Evolutionary conservation across 1,140 invertebrate species (phyloP), one percentile per base, ranked within the genome.

Genomic region (Drosophila varians): DNA sequence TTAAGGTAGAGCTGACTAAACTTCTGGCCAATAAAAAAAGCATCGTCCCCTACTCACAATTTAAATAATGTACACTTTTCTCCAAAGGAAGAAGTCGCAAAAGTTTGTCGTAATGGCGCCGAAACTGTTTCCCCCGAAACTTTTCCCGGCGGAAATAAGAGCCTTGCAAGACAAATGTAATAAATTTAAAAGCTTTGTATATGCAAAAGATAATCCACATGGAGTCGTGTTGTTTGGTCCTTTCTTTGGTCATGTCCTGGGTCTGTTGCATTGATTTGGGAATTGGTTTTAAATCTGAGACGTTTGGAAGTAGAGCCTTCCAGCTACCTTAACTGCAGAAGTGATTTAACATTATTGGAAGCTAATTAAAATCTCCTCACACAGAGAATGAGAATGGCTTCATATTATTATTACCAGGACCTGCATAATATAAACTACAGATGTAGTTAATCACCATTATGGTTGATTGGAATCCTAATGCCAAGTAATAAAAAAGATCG

Each of bases 161-260:
- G 42, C 25, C 54, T 46, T 76, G 78, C 74, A 61, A 66, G 74
- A 77, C 78, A 82, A 83, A 83, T 83, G 74, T 77, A 77, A 83
- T 83, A 83, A 83, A 83, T 82, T 74, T 83, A 54, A 83, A 49
- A 83, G 78, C 78, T 36, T 77, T 83, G 77, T 83, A 64, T 77
- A 70, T 48, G 51, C 74, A 70, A 40, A 62, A 74, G 74, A 77
- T 83, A 80, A 82, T 76, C 72, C 73, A 65, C 61, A 58, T 38
- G 57, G 25, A 57, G 26, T 28, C 64, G 71, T 53, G 42, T 61
- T 53, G 16, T 56, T 51, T 28, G 51, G 21, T 4, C 4, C 21
- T 21, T 21, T 21, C 2, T 21, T 21, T 21, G 21, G 21, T 21
- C 21, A 21, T 57, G 68, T n/a, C 48, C 23, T 54, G 65, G 31